A percentile compares a stretch with the other conserved stretches of the same genome.
Conservation (phyloP, 2,113 vertebrate genomes). For the Macquaria ambigua region DNA sequence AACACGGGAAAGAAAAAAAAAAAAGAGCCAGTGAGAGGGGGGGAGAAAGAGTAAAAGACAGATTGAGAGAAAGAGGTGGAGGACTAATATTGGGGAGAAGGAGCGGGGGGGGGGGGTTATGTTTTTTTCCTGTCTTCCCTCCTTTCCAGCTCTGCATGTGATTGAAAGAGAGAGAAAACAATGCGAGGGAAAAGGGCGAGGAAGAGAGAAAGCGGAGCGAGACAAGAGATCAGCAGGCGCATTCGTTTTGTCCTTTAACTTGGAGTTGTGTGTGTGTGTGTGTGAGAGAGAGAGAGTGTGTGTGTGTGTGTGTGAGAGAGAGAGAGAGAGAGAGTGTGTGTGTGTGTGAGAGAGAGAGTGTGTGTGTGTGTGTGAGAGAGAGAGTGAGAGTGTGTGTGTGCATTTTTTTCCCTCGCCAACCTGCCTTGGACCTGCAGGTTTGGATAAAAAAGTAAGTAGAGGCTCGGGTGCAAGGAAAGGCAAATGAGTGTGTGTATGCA, state of each 20-base stretch:
- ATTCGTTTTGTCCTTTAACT: constrained; percentile 61
- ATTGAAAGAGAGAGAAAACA: constrained; percentile 74
- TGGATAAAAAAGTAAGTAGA: constrained; percentile 66
- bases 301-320: constrained; percentile 11
- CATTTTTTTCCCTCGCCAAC: constrained; percentile 45
- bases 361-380: constrained; percentile 11
- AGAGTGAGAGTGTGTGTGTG: neutral
- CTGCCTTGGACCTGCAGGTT: constrained; percentile 61
- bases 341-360: constrained; percentile 8
- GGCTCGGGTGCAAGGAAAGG: constrained; percentile 33
- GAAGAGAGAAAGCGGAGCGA: constrained; percentile 70
- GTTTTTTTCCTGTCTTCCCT: constrained; percentile 56
- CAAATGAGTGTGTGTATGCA: constrained; percentile 34
- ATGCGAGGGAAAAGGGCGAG: constrained; percentile 63
- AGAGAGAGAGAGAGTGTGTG: neutral
- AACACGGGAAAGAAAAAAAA: constrained; percentile 42
- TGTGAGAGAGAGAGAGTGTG: too few relatives aligned
- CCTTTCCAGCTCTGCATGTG: constrained; percentile 71
- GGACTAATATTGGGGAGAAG: constrained; percentile 49
- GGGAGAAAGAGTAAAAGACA: constrained; percentile 36
- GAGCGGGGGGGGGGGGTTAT: neutral
- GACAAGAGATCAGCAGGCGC: constrained; percentile 67
- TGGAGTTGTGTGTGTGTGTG: constrained; percentile 41
- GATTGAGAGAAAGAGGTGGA: constrained; percentile 67
- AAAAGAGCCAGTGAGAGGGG: constrained; percentile 37